A percentile compares a stretch with the other conserved stretches of the same genome.
phyloP scores from a whole-genome alignment of 2,888 invertebrate species.

The Synergus japonicus region DNA sequence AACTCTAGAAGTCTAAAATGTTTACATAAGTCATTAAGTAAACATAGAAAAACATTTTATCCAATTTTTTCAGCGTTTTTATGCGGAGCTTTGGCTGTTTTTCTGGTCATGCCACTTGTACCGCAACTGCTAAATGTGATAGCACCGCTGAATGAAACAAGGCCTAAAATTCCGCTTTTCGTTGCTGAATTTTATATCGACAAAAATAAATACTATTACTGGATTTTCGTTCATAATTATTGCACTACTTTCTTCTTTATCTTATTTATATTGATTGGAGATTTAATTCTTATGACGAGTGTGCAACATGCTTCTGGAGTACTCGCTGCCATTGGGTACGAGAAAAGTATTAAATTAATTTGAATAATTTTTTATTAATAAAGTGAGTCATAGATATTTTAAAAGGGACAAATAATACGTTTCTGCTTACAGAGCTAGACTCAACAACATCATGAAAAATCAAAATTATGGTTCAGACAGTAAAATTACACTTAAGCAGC shows the following conservation, averaged over 20 bases:
- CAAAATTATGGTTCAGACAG: neutral
- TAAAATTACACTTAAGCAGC: neutral
- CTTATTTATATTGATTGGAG: neutral
- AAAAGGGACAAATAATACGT: no score
- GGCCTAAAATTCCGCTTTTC: neutral
- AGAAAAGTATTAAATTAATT: neutral
- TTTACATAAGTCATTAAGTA: no score
- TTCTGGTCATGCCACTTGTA: neutral
- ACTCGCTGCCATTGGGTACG: neutral
- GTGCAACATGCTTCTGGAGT: neutral
- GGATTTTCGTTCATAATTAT: neutral
- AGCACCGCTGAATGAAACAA: neutral
- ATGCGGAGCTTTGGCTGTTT: neutral
- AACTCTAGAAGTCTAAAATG: neutral
- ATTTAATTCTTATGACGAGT: constrained; percentile 1
- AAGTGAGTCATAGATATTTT: no score
- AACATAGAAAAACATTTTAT: neutral
- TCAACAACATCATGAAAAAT: neutral
- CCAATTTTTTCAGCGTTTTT: neutral
- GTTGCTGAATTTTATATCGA: neutral
- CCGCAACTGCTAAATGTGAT: neutral
- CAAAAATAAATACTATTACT: neutral
- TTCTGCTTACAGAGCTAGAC: neutral
- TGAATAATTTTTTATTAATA: neutral
- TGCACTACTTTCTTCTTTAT: neutral